phyloP scores from a whole-genome alignment of 2,113 vertebrate species.

The Sinocyclocheilus anophthalmus region DNA sequence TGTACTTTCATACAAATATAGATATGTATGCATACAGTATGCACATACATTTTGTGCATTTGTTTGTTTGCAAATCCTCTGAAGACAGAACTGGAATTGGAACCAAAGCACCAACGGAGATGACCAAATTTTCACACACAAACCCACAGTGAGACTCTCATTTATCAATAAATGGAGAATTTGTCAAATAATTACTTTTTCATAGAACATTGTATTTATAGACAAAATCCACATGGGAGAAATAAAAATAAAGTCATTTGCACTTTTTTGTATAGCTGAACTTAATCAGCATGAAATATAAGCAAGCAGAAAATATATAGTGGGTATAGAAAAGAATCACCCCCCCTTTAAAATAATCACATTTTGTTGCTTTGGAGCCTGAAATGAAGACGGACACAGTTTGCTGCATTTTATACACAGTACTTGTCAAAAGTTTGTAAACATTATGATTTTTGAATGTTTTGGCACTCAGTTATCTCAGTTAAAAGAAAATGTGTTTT shows the following conservation, averaged over 20 bases:
- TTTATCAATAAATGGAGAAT: background rate
- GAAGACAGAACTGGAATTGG: background rate
- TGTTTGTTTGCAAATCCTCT: background rate
- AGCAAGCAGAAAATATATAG: background rate
- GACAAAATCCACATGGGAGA: background rate
- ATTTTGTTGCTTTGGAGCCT: no score
- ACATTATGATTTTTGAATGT: no score
- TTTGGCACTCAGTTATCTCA: no score
- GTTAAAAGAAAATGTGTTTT: no score
- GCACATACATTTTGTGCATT: background rate
- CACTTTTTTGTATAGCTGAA: background rate
- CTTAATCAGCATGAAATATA: background rate
- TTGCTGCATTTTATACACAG: no score
- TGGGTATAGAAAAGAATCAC: no score
- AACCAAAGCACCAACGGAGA: background rate
- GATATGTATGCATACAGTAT: background rate
- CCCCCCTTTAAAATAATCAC: no score
- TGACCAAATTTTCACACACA: background rate
- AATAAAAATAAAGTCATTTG: background rate
- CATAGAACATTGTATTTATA: background rate
- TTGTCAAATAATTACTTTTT: background rate
- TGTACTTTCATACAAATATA: background rate
- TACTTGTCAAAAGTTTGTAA: no score
- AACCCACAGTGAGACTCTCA: background rate
- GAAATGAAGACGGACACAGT: no score